phyloP scores from a whole-genome alignment of 2,888 invertebrate genomes.

The Eupithecia exiguata region DNA sequence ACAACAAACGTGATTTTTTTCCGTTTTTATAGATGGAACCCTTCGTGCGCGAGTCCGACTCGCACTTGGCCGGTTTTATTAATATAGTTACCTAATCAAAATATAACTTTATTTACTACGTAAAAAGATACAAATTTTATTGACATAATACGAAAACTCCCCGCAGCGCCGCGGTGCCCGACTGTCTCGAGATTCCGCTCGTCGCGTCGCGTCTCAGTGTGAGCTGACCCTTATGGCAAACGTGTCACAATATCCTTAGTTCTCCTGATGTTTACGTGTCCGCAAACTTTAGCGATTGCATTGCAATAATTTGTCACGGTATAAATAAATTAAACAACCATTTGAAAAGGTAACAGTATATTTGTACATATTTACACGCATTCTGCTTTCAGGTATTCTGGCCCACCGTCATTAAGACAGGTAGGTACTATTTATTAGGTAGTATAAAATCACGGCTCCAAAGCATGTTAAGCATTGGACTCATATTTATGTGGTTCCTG shows the following conservation, averaged over 20 bases:
- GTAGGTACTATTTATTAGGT: neutral
- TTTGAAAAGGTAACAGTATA: neutral
- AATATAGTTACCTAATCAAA: too few relatives aligned
- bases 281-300: neutral
- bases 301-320: neutral
- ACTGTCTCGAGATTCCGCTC: too few relatives aligned
- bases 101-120: too few relatives aligned
- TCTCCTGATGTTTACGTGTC: neutral
- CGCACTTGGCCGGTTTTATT: too few relatives aligned
- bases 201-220: too few relatives aligned
- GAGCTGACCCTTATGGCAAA: neutral
- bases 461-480: neutral
- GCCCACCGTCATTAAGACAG: neutral
- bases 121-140: too few relatives aligned
- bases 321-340: neutral
- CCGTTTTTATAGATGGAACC: too few relatives aligned
- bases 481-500: constrained; percentile 10
- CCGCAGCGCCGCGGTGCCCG: too few relatives aligned
- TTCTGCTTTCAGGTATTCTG: constrained; percentile 1
- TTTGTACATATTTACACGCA: constrained; percentile 5
- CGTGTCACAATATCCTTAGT: neutral
- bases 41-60: too few relatives aligned
- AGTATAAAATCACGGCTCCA: neutral
- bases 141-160: too few relatives aligned
- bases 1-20: too few relatives aligned